Conservation (phyloP, 2,888 invertebrate genomes). For the Caenorhabditis zanzibari region DNA sequence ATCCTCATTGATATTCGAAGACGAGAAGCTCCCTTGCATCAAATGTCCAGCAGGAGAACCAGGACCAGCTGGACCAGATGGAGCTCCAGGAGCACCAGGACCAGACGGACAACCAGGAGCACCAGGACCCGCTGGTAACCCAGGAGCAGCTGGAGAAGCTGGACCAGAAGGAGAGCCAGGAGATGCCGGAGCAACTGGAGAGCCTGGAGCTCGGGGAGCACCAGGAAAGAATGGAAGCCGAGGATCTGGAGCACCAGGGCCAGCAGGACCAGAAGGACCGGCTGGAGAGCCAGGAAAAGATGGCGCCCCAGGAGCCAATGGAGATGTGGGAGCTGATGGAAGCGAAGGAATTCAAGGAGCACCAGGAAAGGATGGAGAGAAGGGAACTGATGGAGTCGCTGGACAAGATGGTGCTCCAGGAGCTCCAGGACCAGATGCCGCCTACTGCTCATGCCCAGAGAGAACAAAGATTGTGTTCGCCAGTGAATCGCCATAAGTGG, state of each 20-base stretch:
- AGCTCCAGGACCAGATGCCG: conserved; percentile 62
- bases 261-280: conserved; percentile 49
- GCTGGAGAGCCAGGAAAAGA: conserved; percentile 53
- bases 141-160: conserved; percentile 40
- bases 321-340: conserved; percentile 56
- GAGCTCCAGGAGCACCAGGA: conserved; percentile 56
- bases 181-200: conserved; percentile 55
- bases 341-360: conserved; percentile 59
- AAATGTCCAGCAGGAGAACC: conserved; percentile 63
- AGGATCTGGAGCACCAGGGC: conserved; percentile 51
- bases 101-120: conserved; percentile 51
- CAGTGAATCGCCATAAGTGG: conserved; percentile 50
- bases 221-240: conserved; percentile 58
- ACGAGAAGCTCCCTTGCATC: conserved; percentile 53
- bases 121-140: conserved; percentile 38
- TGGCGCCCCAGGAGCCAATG: conserved; percentile 37
- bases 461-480: conserved; percentile 51
- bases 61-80: conserved; percentile 57
- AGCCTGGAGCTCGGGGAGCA: conserved; percentile 49
- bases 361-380: conserved; percentile 61
- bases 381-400: conserved; percentile 45
- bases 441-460: conserved; percentile 55
- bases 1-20: conserved; percentile 45
- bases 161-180: conserved; percentile 62
- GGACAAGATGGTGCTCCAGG: conserved; percentile 52